phyloP scores from a whole-genome alignment of 1,140 invertebrate species.

The Thaumetopoea pityocampa region DNA sequence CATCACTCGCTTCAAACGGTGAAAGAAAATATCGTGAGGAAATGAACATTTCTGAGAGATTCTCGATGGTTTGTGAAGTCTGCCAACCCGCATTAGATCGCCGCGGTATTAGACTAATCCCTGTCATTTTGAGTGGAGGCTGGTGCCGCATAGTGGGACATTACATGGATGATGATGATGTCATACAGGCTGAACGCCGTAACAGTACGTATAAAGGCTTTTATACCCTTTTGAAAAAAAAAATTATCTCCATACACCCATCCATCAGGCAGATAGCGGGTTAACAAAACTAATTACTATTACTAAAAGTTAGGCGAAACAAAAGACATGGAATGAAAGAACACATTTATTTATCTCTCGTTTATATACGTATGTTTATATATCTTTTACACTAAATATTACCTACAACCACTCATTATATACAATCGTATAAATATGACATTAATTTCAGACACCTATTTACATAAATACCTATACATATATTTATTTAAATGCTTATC shows the following conservation, averaged over 20 bases:
- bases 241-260: neutral
- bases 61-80: too few relatives aligned
- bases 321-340: constrained; percentile 38
- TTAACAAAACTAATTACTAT: neutral
- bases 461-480: constrained; percentile 11
- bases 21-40: too few relatives aligned
- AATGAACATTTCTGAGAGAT: too few relatives aligned
- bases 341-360: constrained; percentile 64
- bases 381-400: constrained; percentile 24
- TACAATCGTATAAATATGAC: constrained; percentile 27
- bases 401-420: constrained; percentile 23
- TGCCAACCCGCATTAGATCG: too few relatives aligned
- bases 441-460: constrained; percentile 28
- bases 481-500: neutral
- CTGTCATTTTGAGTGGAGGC: too few relatives aligned
- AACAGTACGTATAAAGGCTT: too few relatives aligned
- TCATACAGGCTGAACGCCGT: too few relatives aligned
- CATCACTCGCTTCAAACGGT: too few relatives aligned
- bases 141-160: too few relatives aligned
- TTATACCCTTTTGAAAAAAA: too few relatives aligned
- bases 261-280: neutral
- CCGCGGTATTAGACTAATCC: too few relatives aligned
- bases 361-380: constrained; percentile 25
- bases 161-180: too few relatives aligned
- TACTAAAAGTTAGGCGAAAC: constrained; percentile 7